Evolutionary conservation across 2,888 invertebrate species (phyloP), one percentile per base, ranked within the genome.

Genomic region (Alsophila aescularia): DNA sequence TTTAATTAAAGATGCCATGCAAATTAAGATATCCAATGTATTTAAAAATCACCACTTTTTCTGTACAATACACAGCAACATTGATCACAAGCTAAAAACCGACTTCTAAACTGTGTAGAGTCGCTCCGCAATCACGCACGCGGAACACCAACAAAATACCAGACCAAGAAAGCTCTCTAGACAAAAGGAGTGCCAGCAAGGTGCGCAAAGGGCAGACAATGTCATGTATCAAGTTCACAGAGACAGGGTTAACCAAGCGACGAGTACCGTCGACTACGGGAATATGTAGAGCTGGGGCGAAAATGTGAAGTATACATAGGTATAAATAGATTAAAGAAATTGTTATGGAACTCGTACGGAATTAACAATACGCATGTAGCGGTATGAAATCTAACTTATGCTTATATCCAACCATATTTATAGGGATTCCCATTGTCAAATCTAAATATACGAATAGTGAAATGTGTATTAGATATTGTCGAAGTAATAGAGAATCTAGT

Each of bases 171-270:
- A 75, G 73, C 72, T 70, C 64, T 32, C 31, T 42, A 50, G 24
- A 56, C 67, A 71, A 77, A 75, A 75, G 73, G 75, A 54, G 66
- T 62, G 66, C 63, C 72, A 62, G 63, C 75, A 68, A 80, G 79
- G 81, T 85, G 87, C 87, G 89, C 87, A 83, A 85, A 85, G 85
- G 83, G 81, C 83, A 80, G 76, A 90, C 89, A 91, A 90, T 90
- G 90, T 91, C 90, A 91, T 86, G 90, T 90, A 90, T 91, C 90
- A 91, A 91, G 90, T 91, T 91, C 89, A 90, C 74, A 70, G 69
- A 41, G 56, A 51, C 68, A 63, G 73, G 79, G 81, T 79, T 77
- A 81, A 70, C 83, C 78, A 79, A 81, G 77, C 81, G 79, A 70
- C 59, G 67, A 61, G 85, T 85, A 87, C 81, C 77, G 67, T 82